These are phyloP conservation scores for Drosophila nigrodunni DNA, from an alignment of 1,140 invertebrate species.

Conservation along the genomic window DNA sequence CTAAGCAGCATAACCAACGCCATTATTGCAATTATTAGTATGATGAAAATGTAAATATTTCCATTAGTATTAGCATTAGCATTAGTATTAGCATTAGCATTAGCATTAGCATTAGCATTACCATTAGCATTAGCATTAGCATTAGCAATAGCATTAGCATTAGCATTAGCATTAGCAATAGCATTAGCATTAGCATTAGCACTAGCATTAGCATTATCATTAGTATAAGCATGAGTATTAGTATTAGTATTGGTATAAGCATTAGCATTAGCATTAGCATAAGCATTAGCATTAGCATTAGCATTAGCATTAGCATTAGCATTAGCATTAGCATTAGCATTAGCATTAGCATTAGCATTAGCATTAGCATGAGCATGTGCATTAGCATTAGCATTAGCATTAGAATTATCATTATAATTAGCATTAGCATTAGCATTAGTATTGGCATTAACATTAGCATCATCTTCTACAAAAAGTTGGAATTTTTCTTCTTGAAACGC, in stretches of 20 bases:
- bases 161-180: neutral
- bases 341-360: neutral
- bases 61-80: neutral
- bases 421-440: neutral
- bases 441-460: neutral
- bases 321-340: neutral
- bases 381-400: conserved; percentile 1
- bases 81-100: neutral
- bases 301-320: neutral
- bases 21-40: too few relatives aligned
- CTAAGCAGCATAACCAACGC: too few relatives aligned
- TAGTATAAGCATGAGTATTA: neutral
- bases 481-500: too few relatives aligned
- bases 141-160: conserved; percentile 7
- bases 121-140: neutral
- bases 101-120: neutral
- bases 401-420: neutral
- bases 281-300: neutral
- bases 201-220: neutral
- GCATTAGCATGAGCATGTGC: neutral
- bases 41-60: too few relatives aligned
- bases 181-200: neutral
- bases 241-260: neutral
- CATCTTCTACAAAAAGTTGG: neutral
- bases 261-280: neutral